Base-by-base conservation (phyloP, 2,113 vertebrate genomes). In the Larimichthys crocea region DNA sequence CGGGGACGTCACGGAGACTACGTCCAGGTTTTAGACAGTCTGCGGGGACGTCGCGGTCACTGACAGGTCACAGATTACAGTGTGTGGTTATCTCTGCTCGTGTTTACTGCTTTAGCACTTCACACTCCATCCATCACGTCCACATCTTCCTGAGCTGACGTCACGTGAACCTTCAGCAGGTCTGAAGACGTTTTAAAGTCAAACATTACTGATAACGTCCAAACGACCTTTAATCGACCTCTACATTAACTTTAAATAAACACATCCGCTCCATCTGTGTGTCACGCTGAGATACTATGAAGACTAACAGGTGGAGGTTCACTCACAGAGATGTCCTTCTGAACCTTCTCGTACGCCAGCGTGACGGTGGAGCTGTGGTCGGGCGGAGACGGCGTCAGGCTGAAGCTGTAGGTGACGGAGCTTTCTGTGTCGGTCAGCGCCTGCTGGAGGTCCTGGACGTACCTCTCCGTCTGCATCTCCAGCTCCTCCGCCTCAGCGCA, bases 321-420 rank as follows among this genome's bases (percentile, higher is more conserved):
- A 74, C 62, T 46, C 94, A 99, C 98, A 62, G 96, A 97, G 87
- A 97, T 95, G 73, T 98, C 96, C 88, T 92, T 96, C 90, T 97
- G 92, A 61, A 95, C 96, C 90, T 96, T 99, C 92, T 98, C 97
- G 63, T 97, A 97, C 15, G 93, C 94, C 84, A 99, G 96, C 4
- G 87, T 90, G 16, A 88, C 89, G 42, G 75, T 79, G 66, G 64
- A 56, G 88, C 12, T 69, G 88, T 15, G 4, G 64, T 3, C 64
- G 26, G 85, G 89, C 9, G 67, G 74, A 70, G 84, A 24, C 31
- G 89, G 93, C 35, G 92, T 94, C 93, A 99, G 90, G 76, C 87
- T 79, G 77, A 97, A 99, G 78, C 88, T 95, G 80, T 97, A 99
- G 12, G 82, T 3, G 87, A 3, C 11, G 68, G 84, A 79, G 83